Evolutionary conservation across 2,888 invertebrate genomes (phyloP).

Genomic region (Allygus modestus): DNA sequence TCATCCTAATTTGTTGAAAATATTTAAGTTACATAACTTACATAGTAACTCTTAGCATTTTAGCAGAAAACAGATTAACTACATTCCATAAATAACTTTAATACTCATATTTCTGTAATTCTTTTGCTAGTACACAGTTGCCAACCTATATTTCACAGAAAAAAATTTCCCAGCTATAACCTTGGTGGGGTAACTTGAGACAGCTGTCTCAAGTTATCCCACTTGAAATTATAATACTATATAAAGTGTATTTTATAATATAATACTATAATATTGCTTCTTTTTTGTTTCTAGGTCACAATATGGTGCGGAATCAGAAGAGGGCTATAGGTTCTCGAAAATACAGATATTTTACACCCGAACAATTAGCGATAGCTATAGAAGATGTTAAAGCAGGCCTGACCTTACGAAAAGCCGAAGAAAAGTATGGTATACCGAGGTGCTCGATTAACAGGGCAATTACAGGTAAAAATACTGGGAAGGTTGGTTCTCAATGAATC

Average conservation of each 20-base stretch:
- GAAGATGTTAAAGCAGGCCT: constrained; percentile 49
- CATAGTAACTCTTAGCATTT: not conserved
- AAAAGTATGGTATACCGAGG: constrained; percentile 60
- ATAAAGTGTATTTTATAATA: not conserved
- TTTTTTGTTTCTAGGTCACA: not conserved
- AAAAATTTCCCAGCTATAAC: no score
- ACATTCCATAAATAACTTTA: no score
- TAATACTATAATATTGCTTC: not conserved
- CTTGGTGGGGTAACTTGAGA: no score
- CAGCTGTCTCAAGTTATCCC: no score
- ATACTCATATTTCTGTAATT: no score
- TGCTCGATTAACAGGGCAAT: no score
- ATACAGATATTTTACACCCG: constrained; percentile 52
- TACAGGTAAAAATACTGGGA: not conserved
- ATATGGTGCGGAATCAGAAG: not conserved
- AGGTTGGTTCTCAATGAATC: constrained; percentile 58
- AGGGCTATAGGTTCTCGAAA: not conserved
- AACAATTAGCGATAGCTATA: constrained; percentile 46
- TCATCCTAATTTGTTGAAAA: not conserved
- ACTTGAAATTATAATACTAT: no score
- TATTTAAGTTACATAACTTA: not conserved
- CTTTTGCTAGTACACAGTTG: no score
- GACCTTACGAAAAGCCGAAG: constrained; percentile 47
- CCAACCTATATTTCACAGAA: no score
- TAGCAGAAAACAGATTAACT: not conserved